Evolutionary conservation across 2,888 invertebrate species (phyloP), one percentile per base, ranked within the genome.

Genomic region (Allygus modestus): DNA sequence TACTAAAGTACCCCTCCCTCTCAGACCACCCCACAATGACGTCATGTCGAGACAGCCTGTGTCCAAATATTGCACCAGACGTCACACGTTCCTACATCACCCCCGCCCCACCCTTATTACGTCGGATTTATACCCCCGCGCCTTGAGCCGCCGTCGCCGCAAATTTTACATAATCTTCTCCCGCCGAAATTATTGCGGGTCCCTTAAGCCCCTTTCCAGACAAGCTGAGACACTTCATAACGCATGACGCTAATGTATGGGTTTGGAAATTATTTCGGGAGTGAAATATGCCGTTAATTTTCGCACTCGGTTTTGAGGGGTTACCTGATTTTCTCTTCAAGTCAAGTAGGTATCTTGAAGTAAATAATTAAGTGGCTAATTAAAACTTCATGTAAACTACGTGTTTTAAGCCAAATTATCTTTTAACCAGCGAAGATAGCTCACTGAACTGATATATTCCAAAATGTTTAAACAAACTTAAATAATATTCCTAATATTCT

Each of bases 1-100:
- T 1, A 26, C 28, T 65, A 65, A 65, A 65, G 28, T 65, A 65
- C 65, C 31, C 65, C 58, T n/a, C 51, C 51, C 51, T 15, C 58
- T 23, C 58, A 1, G 2, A 4, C 17, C 37, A 7, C 61, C 61
- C 23, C 33, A 7, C 17, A 17, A n/a, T 71, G 37, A 71, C 71
- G 41, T 41, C 41, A 71, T 71, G 20, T 12, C 2, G 46, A 61
- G 23, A 41, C 71, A 71, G 71, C 41, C n/a, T 41, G 71, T 71
- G 71, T 71, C 71, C 71, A 71, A 71, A 71, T 71, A 71, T 71
- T 71, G 23, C 71, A 37, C 37, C 71, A 37, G 71, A 37, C 41
- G 71, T 77, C 46, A 77, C 46, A 46, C 75, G 46, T 73, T 71
- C 7, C 33, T 11, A 61, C 26, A 31, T 69, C 37, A 73, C 15